phyloP scores from a whole-genome alignment of 2,797 vertebrate genomes.

The Orientallactaga sibirica region DNA sequence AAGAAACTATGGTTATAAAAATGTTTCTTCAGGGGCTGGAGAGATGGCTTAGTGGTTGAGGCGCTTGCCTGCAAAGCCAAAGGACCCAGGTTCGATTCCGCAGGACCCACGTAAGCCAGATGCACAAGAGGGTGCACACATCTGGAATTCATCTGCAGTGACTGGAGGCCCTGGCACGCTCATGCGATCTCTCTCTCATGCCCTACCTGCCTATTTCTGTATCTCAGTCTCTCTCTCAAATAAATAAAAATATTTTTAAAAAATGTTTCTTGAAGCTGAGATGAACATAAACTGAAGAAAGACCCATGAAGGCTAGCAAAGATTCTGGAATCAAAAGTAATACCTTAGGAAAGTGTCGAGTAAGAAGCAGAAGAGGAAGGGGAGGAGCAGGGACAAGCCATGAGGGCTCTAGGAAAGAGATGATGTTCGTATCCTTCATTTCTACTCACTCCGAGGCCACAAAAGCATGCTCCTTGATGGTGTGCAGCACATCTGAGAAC shows the following conservation, averaged over 20 bases:
- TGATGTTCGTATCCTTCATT: background rate
- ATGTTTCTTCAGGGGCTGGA: background rate
- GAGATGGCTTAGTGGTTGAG: too few relatives aligned
- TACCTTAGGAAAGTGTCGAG: background rate
- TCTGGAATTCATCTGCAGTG: too few relatives aligned
- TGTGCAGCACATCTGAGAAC: conserved; percentile 95
- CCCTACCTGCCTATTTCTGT: too few relatives aligned
- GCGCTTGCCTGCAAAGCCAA: too few relatives aligned
- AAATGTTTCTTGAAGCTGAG: background rate
- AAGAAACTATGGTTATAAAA: background rate
- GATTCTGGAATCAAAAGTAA: background rate
- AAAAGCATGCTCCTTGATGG: conserved; percentile 99
- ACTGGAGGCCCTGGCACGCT: too few relatives aligned
- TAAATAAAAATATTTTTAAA: too few relatives aligned
- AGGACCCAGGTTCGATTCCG: too few relatives aligned
- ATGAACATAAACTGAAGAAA: background rate
- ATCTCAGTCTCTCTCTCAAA: too few relatives aligned
- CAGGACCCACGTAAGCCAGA: too few relatives aligned
- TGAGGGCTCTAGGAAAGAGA: background rate
- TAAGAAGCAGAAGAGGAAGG: background rate
- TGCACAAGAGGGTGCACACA: too few relatives aligned
- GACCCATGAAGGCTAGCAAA: background rate
- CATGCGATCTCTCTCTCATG: too few relatives aligned
- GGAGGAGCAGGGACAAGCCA: too few relatives aligned
- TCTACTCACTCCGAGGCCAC: conserved; percentile 97